These are phyloP conservation scores for Cebus imitator DNA, from an alignment of 2,113 vertebrate species.

Conservation along the genomic window DNA sequence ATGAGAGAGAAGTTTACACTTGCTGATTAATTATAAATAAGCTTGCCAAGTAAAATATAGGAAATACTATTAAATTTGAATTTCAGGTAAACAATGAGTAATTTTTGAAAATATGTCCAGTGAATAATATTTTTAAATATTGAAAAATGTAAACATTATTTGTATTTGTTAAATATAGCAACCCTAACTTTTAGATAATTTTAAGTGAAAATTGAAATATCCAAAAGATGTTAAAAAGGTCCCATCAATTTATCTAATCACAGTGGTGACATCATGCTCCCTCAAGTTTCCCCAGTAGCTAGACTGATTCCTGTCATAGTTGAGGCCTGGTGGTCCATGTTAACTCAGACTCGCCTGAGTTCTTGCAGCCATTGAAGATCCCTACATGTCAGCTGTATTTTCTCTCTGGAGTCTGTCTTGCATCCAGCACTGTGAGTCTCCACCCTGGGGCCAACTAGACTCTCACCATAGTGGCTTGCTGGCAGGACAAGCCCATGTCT, in stretches of 20 bases:
- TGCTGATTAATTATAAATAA: not conserved
- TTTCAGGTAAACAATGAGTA: not conserved
- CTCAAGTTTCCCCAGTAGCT: too few relatives aligned
- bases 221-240: not conserved
- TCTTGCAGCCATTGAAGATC: not conserved
- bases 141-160: too few relatives aligned
- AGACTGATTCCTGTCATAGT: not conserved
- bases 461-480: not conserved
- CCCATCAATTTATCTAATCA: not conserved
- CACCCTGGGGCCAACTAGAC: not conserved
- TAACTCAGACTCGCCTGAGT: not conserved
- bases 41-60: not conserved
- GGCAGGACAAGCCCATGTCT: not conserved
- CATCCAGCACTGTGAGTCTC: accelerated
- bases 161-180: not conserved
- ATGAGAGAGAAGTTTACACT: not conserved
- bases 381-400: accelerated
- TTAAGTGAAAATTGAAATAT: not conserved
- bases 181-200: not conserved
- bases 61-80: not conserved
- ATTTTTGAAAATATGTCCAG: not conserved
- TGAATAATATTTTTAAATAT: too few relatives aligned
- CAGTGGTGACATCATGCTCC: not conserved
- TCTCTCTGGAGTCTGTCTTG: not conserved
- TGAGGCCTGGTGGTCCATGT: accelerated